Evolutionary conservation across 2,797 vertebrate species (phyloP), one percentile per base, ranked within the genome.

Genomic region (Lates japonicus): DNA sequence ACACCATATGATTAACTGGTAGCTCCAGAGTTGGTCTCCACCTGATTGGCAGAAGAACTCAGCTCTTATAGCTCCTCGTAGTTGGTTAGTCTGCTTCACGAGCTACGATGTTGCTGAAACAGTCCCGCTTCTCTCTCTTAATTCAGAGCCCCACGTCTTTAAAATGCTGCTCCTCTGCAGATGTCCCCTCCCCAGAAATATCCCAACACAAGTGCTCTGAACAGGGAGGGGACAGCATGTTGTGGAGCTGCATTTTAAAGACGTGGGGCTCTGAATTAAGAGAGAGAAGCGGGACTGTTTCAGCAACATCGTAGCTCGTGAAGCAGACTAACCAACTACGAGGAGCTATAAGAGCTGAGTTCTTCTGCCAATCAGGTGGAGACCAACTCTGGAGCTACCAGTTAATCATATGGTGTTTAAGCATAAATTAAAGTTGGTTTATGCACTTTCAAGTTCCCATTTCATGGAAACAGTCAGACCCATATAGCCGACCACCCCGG

Each of bases 121-220:
- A 64, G 55, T 52, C 55, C 31, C 7, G 4, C 37, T 29, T 39
- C 59, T 31, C 33, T 39, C 22, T 39, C 35, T 41, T 42, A 74
- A 62, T 81, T 73, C 42, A 17, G 65, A 85, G 55, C 66, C 19
- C 25, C 39, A 29, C 52, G 75, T 74, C 71, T 79, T 81, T 78
- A 78, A 80, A 82, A 88, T 63, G 63, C 67, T 44, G 49, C 83
- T 88, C 76, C 81, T 75, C 83, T 91, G 92, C 92, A 92, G 90
- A 90, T 90, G 81, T 88, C 87, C 82, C 81, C 75, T 83, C 76
- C 87, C 70, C 63, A 88, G 65, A 92, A 87, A 90, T 75, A 89
- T 88, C 80, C 76, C 75, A 76, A 85, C 66, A 67, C 59, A 46
- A 82, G 68, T 52, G 78, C 61, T 74, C 69, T 35, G 55, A 76